These are phyloP conservation scores for Trissoscelio sp. DNA, from an alignment of 2,888 invertebrate genomes.

Conservation along the genomic window DNA sequence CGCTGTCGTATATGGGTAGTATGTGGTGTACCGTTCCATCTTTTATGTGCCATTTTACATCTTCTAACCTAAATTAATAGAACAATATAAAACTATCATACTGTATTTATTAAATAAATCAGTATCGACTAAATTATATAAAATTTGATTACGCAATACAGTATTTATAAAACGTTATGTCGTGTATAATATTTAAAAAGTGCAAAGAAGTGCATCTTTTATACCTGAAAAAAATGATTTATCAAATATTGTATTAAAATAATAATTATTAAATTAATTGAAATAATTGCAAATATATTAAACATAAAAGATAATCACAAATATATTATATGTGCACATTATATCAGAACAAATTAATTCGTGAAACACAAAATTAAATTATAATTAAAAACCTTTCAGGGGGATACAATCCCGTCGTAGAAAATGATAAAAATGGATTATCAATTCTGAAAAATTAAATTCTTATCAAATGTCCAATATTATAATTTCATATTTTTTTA, in stretches of 20 bases:
- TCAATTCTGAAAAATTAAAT: conserved; percentile 79
- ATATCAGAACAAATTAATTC: too few relatives aligned
- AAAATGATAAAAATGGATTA: conserved; percentile 81
- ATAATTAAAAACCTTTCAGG: conserved; percentile 78
- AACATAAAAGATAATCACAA: too few relatives aligned
- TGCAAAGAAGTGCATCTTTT: neutral
- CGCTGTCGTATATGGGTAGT: conserved; percentile 79
- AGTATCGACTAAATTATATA: neutral
- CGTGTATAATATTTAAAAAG: neutral
- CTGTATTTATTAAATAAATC: neutral
- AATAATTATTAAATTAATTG: too few relatives aligned
- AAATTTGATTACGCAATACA: neutral
- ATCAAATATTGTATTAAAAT: too few relatives aligned
- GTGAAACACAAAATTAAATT: conserved; percentile 23
- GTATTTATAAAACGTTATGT: neutral
- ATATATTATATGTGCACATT: too few relatives aligned
- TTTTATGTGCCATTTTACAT: conserved; percentile 81
- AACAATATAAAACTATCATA: neutral
- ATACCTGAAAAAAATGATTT: neutral
- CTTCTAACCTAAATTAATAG: conserved; percentile 76
- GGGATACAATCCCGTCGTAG: conserved; percentile 81
- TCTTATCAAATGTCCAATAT: neutral
- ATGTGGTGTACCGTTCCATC: conserved; percentile 81
- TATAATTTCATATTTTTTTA: too few relatives aligned
- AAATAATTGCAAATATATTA: too few relatives aligned